These are phyloP conservation scores for Synanthedon formicaeformis DNA, from an alignment of 2,888 invertebrate species.

Conservation along the genomic window DNA sequence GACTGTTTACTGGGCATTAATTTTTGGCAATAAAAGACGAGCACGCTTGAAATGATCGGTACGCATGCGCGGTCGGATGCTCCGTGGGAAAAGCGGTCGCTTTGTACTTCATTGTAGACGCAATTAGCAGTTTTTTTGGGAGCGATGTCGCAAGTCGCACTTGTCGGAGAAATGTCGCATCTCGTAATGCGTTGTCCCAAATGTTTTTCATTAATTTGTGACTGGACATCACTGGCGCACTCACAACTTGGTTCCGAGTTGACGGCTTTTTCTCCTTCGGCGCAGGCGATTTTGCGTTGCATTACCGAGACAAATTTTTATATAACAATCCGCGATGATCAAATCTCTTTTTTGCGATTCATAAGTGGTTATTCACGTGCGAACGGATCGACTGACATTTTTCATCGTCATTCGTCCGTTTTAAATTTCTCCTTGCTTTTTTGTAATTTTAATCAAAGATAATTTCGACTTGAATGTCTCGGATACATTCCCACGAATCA, in stretches of 20 bases:
- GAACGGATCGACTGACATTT: constrained; percentile 47
- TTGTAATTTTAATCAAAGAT: constrained; percentile 5
- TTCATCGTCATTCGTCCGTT: constrained; percentile 38
- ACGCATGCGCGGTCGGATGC: constrained; percentile 48
- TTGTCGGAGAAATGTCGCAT: constrained; percentile 58
- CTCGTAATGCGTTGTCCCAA: constrained; percentile 50
- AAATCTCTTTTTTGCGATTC: constrained; percentile 40
- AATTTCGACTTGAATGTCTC: constrained; percentile 5
- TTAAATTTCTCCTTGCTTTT: constrained; percentile 25
- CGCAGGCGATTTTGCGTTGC: constrained; percentile 5
- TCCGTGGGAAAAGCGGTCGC: constrained; percentile 65
- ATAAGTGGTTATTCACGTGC: constrained; percentile 45
- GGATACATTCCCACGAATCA: constrained; percentile 1
- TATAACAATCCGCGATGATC: constrained; percentile 22
- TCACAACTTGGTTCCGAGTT: background rate
- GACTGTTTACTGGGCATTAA: constrained; percentile 67
- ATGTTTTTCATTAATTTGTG: constrained; percentile 56
- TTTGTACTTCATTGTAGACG: constrained; percentile 63
- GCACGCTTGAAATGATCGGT: constrained; percentile 61
- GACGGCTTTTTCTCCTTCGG: background rate
- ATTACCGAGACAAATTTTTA: constrained; percentile 11
- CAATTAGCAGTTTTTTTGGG: constrained; percentile 60
- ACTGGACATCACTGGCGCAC: constrained; percentile 20
- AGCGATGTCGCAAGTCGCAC: constrained; percentile 44
- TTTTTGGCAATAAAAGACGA: constrained; percentile 70